phyloP scores from a whole-genome alignment of 2,113 vertebrate species.

The Sylvietta virens region DNA sequence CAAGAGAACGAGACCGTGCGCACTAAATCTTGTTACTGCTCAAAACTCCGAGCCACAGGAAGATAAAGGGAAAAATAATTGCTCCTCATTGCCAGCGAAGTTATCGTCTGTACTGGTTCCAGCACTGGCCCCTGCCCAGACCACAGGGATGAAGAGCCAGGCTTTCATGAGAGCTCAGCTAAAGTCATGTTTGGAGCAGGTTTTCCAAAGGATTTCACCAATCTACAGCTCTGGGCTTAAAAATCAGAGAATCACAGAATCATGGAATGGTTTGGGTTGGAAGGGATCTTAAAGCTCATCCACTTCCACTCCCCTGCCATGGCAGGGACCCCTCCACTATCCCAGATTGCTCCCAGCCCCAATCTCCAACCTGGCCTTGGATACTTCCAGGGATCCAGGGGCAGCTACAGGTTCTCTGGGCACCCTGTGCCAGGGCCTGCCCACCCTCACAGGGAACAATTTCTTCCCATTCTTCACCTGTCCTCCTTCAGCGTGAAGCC shows the following conservation, averaged over 20 bases:
- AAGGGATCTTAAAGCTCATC: background rate
- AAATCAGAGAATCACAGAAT: background rate
- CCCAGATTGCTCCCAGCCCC: background rate
- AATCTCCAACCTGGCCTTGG: background rate
- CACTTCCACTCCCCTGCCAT: fast-evolving
- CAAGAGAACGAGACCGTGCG: background rate
- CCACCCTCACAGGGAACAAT: background rate
- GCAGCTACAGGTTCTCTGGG: background rate
- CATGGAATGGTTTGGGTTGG: background rate
- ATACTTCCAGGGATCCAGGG: background rate
- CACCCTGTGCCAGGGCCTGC: background rate
- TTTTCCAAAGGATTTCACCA: background rate
- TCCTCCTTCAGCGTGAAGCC: background rate
- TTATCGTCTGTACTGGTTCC: slow-evolving; percentile 17
- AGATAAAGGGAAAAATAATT: slow-evolving; percentile 38
- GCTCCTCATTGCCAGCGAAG: background rate
- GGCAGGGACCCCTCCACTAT: background rate
- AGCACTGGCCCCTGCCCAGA: slow-evolving; percentile 35
- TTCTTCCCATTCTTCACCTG: background rate
- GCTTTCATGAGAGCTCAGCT: background rate
- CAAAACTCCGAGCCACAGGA: background rate
- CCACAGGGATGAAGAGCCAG: slow-evolving; percentile 1
- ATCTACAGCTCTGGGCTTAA: background rate
- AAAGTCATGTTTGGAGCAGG: background rate
- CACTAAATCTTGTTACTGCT: slow-evolving; percentile 17